Base-by-base conservation (phyloP, 1,140 invertebrate genomes). In the Leptonema lineaticorne region DNA sequence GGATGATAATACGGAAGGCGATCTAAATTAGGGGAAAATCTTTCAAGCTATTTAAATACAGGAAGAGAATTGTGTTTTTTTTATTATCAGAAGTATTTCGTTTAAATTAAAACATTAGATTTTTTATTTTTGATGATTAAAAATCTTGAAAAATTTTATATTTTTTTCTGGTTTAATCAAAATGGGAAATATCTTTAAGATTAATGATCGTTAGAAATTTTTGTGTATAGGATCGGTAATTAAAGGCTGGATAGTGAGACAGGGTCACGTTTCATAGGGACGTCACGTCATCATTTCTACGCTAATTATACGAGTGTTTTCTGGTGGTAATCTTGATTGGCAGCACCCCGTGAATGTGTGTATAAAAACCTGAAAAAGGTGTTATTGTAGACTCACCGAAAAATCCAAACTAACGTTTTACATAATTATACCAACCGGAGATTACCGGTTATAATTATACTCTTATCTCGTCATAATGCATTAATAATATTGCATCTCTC, bases 21-120 rank as follows among this genome's bases (percentile, higher is more conserved):
- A 62, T 62, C 22, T 22, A 33, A 62, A 59, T 59, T 59, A 59
- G 57, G 57, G 57, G 57, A 59, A n/a, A 16, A 59, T 59, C 57
- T 33, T 37, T 16, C 14, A 6, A 22, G 24, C 27, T 26, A 62
- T n/a, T 28, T n/a, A n/a, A 58, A 11, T 58, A 14, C 28, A 58
- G 56, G 56, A 27, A 28, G 3, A 22, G 56, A 26, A 53, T n/a
- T 20, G 24, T 11, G 24, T 4, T 1, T 28, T 58, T 57, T 22
- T 2, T 7, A 37, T 37, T 18, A 11, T 24, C 8, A 9, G 20
- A 22, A 22, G 18, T 22, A 26, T 53, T 53, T 53, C 22, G 3
- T 26, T 20, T 6, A n/a, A 27, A 62, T 62, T 45, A 27, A 45
- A 24, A 30, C 30, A 33, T 59, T 59, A 59, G 18, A 57, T 28